phyloP scores from a whole-genome alignment of 2,113 vertebrate genomes.

The Parotia lawesii region DNA sequence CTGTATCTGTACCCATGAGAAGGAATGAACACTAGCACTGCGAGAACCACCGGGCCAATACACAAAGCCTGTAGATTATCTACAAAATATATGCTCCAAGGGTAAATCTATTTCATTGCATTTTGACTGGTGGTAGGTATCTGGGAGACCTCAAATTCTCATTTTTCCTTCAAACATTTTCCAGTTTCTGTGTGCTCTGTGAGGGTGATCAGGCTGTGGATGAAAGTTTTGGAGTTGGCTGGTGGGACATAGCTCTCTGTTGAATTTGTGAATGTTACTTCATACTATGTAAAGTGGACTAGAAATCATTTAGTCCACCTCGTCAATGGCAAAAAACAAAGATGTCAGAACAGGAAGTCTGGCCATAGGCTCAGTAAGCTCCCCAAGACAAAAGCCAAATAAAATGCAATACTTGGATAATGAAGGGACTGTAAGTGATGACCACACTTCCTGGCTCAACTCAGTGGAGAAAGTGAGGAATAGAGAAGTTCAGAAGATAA shows the following conservation, averaged over 20 bases:
- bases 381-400: neutral
- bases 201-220: neutral
- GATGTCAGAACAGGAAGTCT: neutral
- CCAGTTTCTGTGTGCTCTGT: neutral
- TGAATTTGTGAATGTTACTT: neutral
- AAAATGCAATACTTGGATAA: neutral
- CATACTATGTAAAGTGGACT: accelerated
- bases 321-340: neutral
- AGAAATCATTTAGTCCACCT: neutral
- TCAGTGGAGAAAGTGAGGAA: neutral
- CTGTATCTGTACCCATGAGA: neutral
- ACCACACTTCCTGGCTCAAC: neutral
- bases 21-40: neutral
- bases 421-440: neutral
- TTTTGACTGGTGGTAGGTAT: neutral
- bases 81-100: neutral
- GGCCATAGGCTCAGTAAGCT: neutral
- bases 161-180: neutral
- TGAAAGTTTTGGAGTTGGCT: neutral
- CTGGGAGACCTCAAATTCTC: neutral
- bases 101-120: neutral
- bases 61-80: neutral
- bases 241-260: neutral
- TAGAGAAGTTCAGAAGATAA: neutral
- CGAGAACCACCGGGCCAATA: neutral